These are phyloP conservation scores for Cerceris rybyensis DNA, from an alignment of 2,888 invertebrate genomes.

Conservation along the genomic window DNA sequence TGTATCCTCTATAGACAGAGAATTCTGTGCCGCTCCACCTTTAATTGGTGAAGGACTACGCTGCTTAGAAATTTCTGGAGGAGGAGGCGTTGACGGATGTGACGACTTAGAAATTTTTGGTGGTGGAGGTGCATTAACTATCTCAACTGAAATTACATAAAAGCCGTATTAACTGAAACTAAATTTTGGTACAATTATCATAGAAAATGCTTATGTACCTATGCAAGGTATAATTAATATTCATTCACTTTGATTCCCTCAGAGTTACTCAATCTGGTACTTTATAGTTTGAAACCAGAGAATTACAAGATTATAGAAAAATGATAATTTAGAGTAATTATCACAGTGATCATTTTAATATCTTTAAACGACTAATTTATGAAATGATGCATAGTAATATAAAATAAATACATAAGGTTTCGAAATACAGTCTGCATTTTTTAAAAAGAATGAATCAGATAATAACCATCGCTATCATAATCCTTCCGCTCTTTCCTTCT, in stretches of 20 bases:
- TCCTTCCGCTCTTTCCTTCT: slow-evolving; percentile 80
- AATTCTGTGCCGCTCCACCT: slow-evolving; percentile 82
- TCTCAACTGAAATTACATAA: slow-evolving; percentile 74
- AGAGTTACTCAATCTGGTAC: slow-evolving; percentile 46
- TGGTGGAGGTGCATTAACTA: slow-evolving; percentile 80
- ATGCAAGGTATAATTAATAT: slow-evolving; percentile 49
- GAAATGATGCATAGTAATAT: too few relatives aligned
- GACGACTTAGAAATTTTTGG: slow-evolving; percentile 79
- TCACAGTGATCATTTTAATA: not conserved
- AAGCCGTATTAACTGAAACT: slow-evolving; percentile 44
- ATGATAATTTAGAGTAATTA: not conserved
- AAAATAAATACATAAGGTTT: not conserved
- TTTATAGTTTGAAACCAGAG: slow-evolving; percentile 29
- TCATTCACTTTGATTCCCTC: slow-evolving; percentile 33
- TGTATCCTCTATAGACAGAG: slow-evolving; percentile 91
- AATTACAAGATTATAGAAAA: not conserved
- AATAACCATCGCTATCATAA: slow-evolving; percentile 80
- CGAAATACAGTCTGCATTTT: too few relatives aligned
- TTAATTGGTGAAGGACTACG: slow-evolving; percentile 69
- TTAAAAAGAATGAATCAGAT: slow-evolving; percentile 44
- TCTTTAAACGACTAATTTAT: too few relatives aligned
- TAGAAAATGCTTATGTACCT: slow-evolving; percentile 56
- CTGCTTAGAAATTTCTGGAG: slow-evolving; percentile 73
- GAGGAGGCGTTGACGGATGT: slow-evolving; percentile 77
- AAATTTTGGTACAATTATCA: slow-evolving; percentile 26